Conservation (phyloP, 1,140 invertebrate species). For the Frieseomelitta varia region DNA sequence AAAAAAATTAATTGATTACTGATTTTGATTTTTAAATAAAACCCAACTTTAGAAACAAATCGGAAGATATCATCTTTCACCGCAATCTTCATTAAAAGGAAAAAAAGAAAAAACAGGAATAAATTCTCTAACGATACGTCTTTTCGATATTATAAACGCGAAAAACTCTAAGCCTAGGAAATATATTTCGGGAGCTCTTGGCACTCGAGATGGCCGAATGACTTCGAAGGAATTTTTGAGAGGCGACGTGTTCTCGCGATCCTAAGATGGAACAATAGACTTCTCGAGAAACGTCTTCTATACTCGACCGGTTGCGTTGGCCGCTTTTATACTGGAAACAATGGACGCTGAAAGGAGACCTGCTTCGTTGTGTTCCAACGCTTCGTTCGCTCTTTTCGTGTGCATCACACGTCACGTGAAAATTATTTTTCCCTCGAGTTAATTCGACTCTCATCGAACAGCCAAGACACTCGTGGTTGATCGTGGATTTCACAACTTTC, state of each 20-base stretch:
- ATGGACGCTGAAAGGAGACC: conserved; percentile 5
- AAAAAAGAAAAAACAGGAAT: not conserved
- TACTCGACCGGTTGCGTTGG: conserved; percentile 5
- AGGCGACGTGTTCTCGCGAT: conserved; percentile 10
- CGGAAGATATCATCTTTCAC: no score
- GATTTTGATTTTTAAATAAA: no score
- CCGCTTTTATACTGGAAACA: conserved; percentile 36
- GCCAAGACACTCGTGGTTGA: not conserved
- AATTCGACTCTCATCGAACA: conserved; percentile 22
- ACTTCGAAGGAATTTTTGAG: conserved; percentile 31
- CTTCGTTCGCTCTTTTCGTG: not conserved
- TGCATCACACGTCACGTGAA: not conserved
- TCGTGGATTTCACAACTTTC: not conserved
- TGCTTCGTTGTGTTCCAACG: no score
- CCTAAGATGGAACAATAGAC: conserved; percentile 25
- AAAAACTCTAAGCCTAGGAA: not conserved
- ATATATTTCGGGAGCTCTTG: not conserved
- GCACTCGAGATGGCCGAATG: conserved; percentile 4
- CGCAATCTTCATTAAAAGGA: not conserved
- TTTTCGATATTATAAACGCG: no score
- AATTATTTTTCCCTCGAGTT: not conserved
- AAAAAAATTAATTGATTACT: no score
- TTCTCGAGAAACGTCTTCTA: conserved; percentile 17
- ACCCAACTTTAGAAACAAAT: no score
- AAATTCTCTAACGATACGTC: not conserved